Evolutionary conservation across 2,797 vertebrate genomes (phyloP).

Genomic region (Alca torda): DNA sequence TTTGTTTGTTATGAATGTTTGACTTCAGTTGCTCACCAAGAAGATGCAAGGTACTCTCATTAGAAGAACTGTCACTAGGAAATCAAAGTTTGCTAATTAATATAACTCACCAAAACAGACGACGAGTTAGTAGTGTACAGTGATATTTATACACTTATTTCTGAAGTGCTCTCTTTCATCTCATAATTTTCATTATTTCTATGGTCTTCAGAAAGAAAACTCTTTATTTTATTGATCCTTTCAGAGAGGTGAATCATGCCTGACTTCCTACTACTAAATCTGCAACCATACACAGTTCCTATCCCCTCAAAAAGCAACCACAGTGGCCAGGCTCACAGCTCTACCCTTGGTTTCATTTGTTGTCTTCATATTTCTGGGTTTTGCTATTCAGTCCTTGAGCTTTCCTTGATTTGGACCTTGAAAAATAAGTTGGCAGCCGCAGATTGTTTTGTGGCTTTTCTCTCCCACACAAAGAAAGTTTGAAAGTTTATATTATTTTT

Average conservation of each 20-base stretch:
- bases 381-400: neutral
- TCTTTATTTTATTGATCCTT: neutral
- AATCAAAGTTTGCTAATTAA: neutral
- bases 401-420: neutral
- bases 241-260: neutral
- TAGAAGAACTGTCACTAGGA: neutral
- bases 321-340: neutral
- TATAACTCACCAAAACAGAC: neutral
- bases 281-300: neutral
- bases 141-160: neutral
- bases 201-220: neutral
- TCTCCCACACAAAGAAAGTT: neutral
- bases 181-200: neutral
- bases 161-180: neutral
- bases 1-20: neutral
- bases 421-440: neutral
- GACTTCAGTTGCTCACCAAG: neutral
- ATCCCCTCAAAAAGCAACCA: neutral
- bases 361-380: neutral
- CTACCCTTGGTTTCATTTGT: neutral
- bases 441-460: neutral
- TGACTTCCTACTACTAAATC: neutral
- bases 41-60: neutral
- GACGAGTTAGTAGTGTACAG: neutral
- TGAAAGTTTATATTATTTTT: neutral